Evolutionary conservation across 2,113 vertebrate species (phyloP), one percentile per base, ranked within the genome.

Genomic region (Sinosuthora webbiana): DNA sequence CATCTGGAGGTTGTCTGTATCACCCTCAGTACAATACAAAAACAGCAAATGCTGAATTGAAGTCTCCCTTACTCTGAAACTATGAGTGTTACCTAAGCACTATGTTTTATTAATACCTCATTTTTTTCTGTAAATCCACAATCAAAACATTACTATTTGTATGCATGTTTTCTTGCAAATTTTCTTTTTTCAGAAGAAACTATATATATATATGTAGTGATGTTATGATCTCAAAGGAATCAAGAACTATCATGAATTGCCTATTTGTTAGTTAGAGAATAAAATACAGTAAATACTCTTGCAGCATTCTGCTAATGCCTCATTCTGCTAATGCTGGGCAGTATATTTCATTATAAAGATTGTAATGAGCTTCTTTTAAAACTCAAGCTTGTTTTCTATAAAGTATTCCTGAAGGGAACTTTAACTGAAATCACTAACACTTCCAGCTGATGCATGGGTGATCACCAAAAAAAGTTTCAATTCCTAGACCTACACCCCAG

Each of bases 181-280:
- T 41, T 76, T 42, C 20, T 47, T 62, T 35, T 23, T 62, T 41
- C n/a, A 83, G 62, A 76, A 83, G n/a, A 79, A 91, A 49, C 53
- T 20, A 88, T 2, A 4, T 21, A 30, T 25, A 27, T 25, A 18
- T 15, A 42, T 0, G 0, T 11, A 31, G 35, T 10, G 75, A 78
- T 9, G 10, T 22, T 44, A n/a, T 8, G 10, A n/a, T 45, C 50
- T 44, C 21, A 56, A 17, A 56, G 14, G 45, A 91, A 65, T 8
- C 17, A 60, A 84, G 19, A 80, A 70, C 13, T 31, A 33, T 31
- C 8, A 31, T 18, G 20, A 71, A 59, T 9, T n/a, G 10, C 15
- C 4, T 65, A 49, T 70, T 50, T 69, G 8, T 41, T 62, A 37
- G 35, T 59, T 79, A 83, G 19, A 65, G 24, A 28, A 78, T 5